Base-by-base conservation (phyloP, 1,140 invertebrate genomes). In the Pseudachorutes palmiensis region DNA sequence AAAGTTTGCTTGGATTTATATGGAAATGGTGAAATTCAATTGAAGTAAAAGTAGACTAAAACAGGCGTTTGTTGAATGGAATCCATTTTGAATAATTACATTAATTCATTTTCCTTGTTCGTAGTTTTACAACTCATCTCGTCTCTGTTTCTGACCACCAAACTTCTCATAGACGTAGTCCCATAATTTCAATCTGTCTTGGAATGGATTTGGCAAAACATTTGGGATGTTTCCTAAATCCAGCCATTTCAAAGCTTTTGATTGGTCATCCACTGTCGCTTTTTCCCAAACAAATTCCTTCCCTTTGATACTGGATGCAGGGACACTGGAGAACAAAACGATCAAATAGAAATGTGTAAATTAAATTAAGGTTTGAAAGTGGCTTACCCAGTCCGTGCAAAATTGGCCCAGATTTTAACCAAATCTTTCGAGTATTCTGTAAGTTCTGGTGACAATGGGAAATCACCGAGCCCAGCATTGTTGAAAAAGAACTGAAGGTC, bases 301-400 rank as follows among this genome's bases (percentile, higher is more conserved):
- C 24, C 24, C 51, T 19, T 55, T 24, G 12, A 55, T 22, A 5
- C 5, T 55, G 5, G 5, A 9, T 26, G 51, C 9, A 19, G 51
- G 51, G 5, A 55, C 24, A 3, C 51, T 55, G 24, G 51, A 55
- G 24, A 55, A 55, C 51, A 55, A 16, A 55, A 55, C 24, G 24
- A 55, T 19, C 12, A 9, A 55, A 55, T 22, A 24, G 14, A 12
- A 16, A 55, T 5, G 5, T 19, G 5, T 9, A 3, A 14, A 24
- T 55, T 14, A 26, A 55, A 55, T 14, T 19, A 16, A 26, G 9
- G 12, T 5, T 24, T 26, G 51, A 19, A 45, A 45, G 19, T 45
- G 36, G 36, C 36, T 55, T 55, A 55, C 51, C 51, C 51, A 5
- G 51, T 55, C 9, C 12, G 51, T 19, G 51, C 51, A 55, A 55